Conservation (phyloP, 2,797 vertebrate genomes). For the Onychomys leucogaster region DNA sequence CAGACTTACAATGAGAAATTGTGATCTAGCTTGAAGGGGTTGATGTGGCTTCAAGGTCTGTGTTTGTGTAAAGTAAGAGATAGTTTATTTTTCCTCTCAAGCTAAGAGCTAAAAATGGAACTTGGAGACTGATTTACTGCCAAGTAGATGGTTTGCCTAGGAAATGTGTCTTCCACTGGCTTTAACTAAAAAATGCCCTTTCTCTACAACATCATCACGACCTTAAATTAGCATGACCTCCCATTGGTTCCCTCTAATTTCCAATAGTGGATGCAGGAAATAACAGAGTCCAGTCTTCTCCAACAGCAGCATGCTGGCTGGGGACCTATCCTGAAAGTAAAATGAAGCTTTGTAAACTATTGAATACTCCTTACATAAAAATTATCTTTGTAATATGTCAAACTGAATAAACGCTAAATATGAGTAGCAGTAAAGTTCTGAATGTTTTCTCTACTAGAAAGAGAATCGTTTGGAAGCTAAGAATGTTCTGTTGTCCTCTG, state of each 20-base stretch:
- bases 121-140: conserved; percentile 17
- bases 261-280: background rate
- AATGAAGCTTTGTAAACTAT: conserved; percentile 61
- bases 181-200: background rate
- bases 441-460: conserved; percentile 32
- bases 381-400: conserved; percentile 56
- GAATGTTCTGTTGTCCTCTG: background rate
- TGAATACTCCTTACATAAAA: conserved; percentile 40
- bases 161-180: background rate
- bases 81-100: conserved; percentile 54
- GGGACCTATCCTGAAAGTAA: conserved; percentile 52
- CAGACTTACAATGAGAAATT: background rate
- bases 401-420: conserved; percentile 61
- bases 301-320: background rate
- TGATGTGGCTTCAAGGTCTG: conserved; percentile 2
- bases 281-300: background rate
- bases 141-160: conserved; percentile 5
- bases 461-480: background rate
- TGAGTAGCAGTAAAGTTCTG: conserved; percentile 11
- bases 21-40: conserved; percentile 20
- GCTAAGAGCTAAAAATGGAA: conserved; percentile 63
- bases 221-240: conserved; percentile 53
- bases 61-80: conserved; percentile 45
- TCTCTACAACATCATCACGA: background rate
- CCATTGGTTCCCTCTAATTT: conserved; percentile 51